These are phyloP conservation scores for Neomonachus schauinslandi DNA, from an alignment of 2,113 vertebrate species.

Conservation along the genomic window DNA sequence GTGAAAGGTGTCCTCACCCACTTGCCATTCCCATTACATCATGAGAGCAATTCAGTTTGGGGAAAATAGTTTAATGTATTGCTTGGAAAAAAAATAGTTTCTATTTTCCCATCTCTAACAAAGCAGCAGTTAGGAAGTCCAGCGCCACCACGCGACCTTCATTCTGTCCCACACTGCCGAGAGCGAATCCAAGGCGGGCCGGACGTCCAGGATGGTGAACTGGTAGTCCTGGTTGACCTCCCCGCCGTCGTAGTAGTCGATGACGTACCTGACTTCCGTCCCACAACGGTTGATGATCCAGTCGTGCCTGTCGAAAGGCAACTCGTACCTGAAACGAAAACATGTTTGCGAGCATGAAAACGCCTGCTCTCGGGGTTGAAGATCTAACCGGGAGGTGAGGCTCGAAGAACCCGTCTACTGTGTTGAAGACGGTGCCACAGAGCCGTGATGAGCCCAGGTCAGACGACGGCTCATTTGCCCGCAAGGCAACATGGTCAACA, in stretches of 20 bases:
- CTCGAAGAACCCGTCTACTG: too few species aligned
- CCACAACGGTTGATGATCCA: constrained; percentile 98
- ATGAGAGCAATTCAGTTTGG: neutral
- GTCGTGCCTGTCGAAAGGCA: constrained; percentile 96
- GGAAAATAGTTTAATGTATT: constrained; percentile 60
- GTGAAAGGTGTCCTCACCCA: neutral
- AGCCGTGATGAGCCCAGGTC: neutral
- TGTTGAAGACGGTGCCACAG: neutral
- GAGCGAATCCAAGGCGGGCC: constrained; percentile 94
- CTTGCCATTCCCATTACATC: constrained; percentile 3
- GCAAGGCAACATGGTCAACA: neutral
- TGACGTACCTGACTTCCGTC: constrained; percentile 94
- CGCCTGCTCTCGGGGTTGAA: neutral
- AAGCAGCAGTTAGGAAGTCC: constrained; percentile 90
- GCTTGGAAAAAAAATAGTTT: constrained; percentile 39
- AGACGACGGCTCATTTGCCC: neutral
- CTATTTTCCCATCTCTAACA: neutral
- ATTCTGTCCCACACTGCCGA: constrained; percentile 95
- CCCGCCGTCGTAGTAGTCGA: constrained; percentile 97
- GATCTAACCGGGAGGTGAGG: neutral
- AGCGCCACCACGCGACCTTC: constrained; percentile 98
- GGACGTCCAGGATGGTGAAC: constrained; percentile 96
- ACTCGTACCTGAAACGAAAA: constrained; percentile 90
- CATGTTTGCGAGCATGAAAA: neutral
- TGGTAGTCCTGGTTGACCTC: constrained; percentile 91